Conservation (phyloP, 2,797 vertebrate species). For the Setipinna tenuifilis region DNA sequence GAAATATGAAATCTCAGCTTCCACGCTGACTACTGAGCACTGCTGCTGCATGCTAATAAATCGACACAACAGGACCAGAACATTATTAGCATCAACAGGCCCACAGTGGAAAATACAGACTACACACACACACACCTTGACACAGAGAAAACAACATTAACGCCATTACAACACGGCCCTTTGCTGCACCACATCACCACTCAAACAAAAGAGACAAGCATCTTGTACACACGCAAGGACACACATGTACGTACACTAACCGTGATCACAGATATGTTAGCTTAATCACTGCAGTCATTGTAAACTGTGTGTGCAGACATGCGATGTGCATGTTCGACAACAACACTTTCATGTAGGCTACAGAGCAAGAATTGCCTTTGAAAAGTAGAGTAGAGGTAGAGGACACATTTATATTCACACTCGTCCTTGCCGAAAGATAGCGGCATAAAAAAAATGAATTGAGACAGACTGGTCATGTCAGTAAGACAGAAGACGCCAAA, state of each 20-base stretch:
- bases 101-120: neutral
- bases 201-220: neutral
- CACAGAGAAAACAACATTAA: neutral
- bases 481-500: no score
- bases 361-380: neutral
- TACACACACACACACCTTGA: neutral
- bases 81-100: no score
- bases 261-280: no score
- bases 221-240: neutral
- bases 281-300: neutral
- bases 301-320: neutral
- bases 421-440: no score
- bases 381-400: neutral
- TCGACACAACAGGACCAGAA: neutral
- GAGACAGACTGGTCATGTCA: no score
- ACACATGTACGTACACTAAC: neutral
- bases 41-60: neutral
- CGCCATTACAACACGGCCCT: neutral
- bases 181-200: neutral
- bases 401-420: no score
- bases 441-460: no score
- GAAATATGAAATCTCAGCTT: no score
- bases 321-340: neutral
- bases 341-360: neutral
- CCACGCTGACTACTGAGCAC: neutral